These are phyloP conservation scores for Quadroppia sp. DNA, from an alignment of 2,888 invertebrate genomes.

Conservation along the genomic window DNA sequence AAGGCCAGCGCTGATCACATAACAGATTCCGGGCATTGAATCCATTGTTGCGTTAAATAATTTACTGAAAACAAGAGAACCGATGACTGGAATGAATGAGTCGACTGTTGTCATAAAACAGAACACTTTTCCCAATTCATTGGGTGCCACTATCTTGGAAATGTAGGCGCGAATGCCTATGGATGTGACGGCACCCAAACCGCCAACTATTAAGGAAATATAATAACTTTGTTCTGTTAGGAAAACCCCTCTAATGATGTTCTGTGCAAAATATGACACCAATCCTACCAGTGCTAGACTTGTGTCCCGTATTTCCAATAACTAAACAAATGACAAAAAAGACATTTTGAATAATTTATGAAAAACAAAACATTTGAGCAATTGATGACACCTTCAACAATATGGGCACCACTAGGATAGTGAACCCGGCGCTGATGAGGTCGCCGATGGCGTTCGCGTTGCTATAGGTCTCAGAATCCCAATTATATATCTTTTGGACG, in stretches of 20 bases:
- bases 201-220: neutral
- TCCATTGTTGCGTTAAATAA: conserved; percentile 15
- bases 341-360: neutral
- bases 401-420: conserved; percentile 5
- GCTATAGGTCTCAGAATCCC: conserved; percentile 34
- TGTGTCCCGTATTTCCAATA: neutral
- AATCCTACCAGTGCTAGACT: neutral
- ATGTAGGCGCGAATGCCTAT: conserved; percentile 31
- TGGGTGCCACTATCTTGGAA: conserved; percentile 33
- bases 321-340: neutral
- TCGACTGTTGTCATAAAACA: conserved; percentile 37
- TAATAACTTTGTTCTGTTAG: neutral
- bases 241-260: neutral
- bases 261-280: neutral
- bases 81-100: neutral
- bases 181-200: neutral
- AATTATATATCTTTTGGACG: conserved; percentile 32
- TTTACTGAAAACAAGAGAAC: neutral
- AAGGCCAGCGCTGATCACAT: neutral
- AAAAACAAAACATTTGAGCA: neutral
- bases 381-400: conserved; percentile 29
- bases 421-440: conserved; percentile 13
- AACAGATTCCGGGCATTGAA: neutral
- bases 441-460: neutral
- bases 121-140: conserved; percentile 36